Evolutionary conservation across 2,797 vertebrate species (phyloP).

Genomic region (Alca torda): DNA sequence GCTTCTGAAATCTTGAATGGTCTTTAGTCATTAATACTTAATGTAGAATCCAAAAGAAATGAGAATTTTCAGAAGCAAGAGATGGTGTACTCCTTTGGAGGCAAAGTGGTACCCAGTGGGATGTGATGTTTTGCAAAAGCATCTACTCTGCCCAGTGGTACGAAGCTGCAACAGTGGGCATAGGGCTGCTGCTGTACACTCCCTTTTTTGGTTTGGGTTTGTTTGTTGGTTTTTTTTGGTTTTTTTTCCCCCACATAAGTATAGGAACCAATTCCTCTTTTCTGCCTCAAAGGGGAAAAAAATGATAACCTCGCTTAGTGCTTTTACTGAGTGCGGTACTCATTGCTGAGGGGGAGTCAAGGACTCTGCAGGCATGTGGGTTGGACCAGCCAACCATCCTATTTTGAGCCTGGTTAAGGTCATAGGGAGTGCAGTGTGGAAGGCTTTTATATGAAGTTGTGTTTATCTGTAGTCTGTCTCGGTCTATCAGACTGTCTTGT

Average conservation of each 20-base stretch:
- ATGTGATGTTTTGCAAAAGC: background rate
- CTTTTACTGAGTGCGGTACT: background rate
- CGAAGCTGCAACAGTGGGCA: background rate
- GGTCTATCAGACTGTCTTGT: background rate
- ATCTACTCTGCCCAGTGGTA: background rate
- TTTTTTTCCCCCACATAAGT: background rate
- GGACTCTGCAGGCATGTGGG: background rate
- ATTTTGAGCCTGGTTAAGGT: background rate
- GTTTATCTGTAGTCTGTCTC: background rate
- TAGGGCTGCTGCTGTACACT: background rate
- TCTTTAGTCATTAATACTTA: background rate
- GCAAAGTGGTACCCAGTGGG: background rate
- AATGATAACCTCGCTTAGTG: background rate
- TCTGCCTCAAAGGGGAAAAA: background rate
- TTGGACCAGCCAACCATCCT: background rate
- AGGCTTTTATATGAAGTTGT: background rate
- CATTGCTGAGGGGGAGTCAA: background rate
- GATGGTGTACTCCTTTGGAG: background rate
- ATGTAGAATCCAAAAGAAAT: background rate
- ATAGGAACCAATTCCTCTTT: background rate
- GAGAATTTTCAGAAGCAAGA: background rate
- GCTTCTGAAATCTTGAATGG: background rate
- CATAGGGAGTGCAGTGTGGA: background rate
- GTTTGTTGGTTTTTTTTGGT: fast-evolving
- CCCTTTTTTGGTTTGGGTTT: fast-evolving